Evolutionary conservation across 2,113 vertebrate species (phyloP).

Genomic region (Dasypus novemcinctus): DNA sequence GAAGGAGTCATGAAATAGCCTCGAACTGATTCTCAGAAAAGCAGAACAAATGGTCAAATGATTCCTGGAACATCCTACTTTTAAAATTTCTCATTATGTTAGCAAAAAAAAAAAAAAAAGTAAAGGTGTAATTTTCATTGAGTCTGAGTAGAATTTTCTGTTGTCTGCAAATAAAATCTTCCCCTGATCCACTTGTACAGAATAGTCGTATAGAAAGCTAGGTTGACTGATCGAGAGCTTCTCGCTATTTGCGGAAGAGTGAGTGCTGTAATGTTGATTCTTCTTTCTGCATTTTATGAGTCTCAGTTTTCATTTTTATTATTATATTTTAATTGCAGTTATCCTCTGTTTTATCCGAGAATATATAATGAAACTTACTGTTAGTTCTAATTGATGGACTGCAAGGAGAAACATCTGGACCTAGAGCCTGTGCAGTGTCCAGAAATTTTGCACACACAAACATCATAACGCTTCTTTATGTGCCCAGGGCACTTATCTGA

Average conservation of each 20-base stretch:
- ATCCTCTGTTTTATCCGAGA: neutral
- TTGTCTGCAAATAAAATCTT: neutral
- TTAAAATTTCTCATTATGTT: neutral
- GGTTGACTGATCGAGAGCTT: fast-evolving
- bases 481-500: neutral
- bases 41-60: neutral
- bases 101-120: no score
- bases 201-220: neutral
- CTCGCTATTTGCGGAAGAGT: neutral
- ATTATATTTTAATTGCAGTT: neutral
- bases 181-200: neutral
- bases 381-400: neutral
- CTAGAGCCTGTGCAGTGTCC: neutral
- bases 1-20: no score
- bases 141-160: neutral
- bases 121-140: neutral
- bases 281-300: neutral
- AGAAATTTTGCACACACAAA: neutral
- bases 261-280: neutral
- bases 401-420: neutral
- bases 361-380: neutral
- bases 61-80: neutral
- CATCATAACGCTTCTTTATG: neutral
- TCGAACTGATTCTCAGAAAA: neutral
- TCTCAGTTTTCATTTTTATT: neutral